Evolutionary conservation across 2,888 invertebrate genomes (phyloP).

Genomic region (Vannuccia rotundouncinata): DNA sequence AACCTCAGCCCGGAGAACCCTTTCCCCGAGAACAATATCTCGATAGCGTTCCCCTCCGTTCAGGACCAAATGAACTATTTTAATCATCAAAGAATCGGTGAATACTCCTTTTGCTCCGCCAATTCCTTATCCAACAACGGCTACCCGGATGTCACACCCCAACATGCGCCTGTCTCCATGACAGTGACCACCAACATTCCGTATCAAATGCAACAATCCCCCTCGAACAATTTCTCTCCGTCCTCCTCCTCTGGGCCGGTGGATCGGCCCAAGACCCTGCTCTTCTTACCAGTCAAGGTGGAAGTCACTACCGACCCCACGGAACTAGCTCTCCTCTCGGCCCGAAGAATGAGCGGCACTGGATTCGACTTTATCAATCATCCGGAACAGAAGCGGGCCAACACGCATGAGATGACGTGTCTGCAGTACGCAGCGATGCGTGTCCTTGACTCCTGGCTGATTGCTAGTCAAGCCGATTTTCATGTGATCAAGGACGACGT

Average conservation of each 20-base stretch:
- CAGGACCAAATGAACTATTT: too few relatives aligned
- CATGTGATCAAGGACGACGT: conserved; percentile 58
- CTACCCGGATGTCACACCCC: neutral
- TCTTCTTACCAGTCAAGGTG: neutral
- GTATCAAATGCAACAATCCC: neutral
- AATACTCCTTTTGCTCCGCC: neutral
- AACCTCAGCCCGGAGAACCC: neutral
- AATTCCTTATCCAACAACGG: neutral
- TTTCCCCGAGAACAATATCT: neutral
- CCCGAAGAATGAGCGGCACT: neutral
- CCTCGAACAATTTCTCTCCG: neutral
- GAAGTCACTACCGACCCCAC: neutral
- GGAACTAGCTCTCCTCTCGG: neutral
- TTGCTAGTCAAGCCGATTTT: conserved; percentile 49
- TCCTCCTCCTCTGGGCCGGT: neutral
- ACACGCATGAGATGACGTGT: neutral
- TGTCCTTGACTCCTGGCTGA: conserved; percentile 54
- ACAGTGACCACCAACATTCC: neutral
- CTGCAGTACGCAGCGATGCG: conserved; percentile 49
- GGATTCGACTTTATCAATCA: neutral
- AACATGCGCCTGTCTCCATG: neutral
- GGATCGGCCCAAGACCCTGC: neutral
- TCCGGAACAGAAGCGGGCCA: neutral
- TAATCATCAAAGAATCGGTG: too few relatives aligned
- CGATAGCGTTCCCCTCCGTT: neutral